phyloP scores from a whole-genome alignment of 35 echinoderm and acorn worm genomes.

The Ptychodera flava region DNA sequence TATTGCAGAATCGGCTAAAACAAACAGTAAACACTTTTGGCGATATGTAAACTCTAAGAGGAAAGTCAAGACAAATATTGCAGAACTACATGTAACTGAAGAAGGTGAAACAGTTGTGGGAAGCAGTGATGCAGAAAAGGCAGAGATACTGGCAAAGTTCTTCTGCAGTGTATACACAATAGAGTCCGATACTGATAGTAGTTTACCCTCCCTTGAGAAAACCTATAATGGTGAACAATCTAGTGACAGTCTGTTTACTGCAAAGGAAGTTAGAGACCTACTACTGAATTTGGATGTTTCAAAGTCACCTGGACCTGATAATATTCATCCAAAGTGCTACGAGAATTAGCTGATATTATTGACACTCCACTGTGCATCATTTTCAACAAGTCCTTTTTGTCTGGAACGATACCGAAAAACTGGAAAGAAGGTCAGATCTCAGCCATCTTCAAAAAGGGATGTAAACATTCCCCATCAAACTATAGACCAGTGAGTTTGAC shows the following conservation, averaged over 20 bases:
- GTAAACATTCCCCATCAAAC: too few relatives aligned
- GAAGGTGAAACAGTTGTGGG: neutral
- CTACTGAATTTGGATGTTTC: neutral
- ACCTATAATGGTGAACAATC: neutral
- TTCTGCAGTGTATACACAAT: constrained; percentile 34
- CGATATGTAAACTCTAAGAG: constrained; percentile 25
- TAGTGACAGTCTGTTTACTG: neutral
- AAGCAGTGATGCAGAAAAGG: constrained; percentile 32
- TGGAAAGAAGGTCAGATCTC: neutral
- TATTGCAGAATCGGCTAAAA: neutral
- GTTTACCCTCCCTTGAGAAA: neutral
- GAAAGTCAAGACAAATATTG: constrained; percentile 4
- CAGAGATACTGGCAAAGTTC: constrained; percentile 18
- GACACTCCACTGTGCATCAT: neutral
- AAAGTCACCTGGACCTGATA: neutral
- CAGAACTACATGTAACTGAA: neutral
- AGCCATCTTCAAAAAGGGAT: too few relatives aligned
- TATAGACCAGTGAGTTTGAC: too few relatives aligned
- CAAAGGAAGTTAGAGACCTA: neutral
- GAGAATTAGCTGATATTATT: constrained; percentile 4
- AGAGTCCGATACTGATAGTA: constrained; percentile 2
- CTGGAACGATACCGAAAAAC: neutral
- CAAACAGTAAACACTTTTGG: neutral
- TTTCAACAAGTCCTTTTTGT: constrained; percentile 10
- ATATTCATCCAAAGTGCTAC: constrained; percentile 10